Evolutionary conservation across 2,888 invertebrate genomes (phyloP).

Genomic region (Autographa pulchrina): DNA sequence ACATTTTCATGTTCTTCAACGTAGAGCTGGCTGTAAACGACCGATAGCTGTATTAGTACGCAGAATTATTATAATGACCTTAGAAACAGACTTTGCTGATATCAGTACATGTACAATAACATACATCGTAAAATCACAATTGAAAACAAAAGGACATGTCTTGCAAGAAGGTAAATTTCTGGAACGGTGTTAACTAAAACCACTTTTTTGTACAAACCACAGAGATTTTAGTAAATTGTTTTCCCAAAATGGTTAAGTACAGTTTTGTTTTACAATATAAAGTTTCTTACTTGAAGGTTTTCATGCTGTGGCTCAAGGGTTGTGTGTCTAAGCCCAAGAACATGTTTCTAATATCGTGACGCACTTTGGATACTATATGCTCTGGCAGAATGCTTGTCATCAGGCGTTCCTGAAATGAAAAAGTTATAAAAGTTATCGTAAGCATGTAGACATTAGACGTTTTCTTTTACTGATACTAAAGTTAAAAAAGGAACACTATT

Average conservation of each 20-base stretch:
- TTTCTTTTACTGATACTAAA: no score
- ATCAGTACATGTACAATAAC: not conserved
- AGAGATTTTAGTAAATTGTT: no score
- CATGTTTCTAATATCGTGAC: constrained; percentile 89
- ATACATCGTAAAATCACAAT: not conserved
- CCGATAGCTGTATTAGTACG: constrained; percentile 11
- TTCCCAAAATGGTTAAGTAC: no score
- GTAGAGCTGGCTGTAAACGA: constrained; percentile 93
- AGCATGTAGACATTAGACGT: no score
- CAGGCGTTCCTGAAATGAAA: constrained; percentile 92
- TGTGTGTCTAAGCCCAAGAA: constrained; percentile 87
- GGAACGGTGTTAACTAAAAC: no score
- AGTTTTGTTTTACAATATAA: not conserved
- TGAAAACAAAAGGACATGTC: no score
- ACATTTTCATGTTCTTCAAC: constrained; percentile 97
- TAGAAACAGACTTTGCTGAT: not conserved
- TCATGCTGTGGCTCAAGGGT: constrained; percentile 75
- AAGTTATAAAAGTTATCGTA: not conserved
- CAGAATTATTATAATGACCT: constrained; percentile 13
- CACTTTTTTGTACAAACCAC: not conserved
- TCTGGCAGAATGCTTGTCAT: constrained; percentile 96
- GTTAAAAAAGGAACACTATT: no score
- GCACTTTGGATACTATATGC: constrained; percentile 92
- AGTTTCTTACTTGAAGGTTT: constrained; percentile 79
- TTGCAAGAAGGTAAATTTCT: no score